Evolutionary conservation across 2,113 vertebrate species (phyloP).

Genomic region (Sinocyclocheilus anshuiensis): DNA sequence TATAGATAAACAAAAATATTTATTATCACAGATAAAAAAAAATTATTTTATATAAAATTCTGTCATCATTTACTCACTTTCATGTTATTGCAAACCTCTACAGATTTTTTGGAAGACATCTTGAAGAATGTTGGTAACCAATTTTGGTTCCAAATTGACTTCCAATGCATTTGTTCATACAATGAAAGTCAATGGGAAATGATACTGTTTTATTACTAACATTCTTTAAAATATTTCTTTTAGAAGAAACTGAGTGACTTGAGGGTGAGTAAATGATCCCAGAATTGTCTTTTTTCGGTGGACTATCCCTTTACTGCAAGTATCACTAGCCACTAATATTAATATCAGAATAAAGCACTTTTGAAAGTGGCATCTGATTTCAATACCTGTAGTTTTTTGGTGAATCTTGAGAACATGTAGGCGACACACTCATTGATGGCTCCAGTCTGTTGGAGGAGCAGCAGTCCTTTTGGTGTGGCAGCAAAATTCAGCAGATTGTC

Average conservation of each 20-base stretch:
- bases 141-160: neutral
- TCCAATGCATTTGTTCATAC: neutral
- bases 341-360: neutral
- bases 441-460: constrained; percentile 89
- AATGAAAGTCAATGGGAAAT: neutral
- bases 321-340: neutral
- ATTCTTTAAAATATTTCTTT: neutral
- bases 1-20: too few species aligned
- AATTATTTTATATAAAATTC: too few species aligned
- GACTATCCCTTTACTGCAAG: neutral
- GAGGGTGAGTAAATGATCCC: neutral
- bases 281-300: neutral
- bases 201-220: neutral
- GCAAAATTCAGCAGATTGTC: constrained; percentile 91
- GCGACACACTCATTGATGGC: constrained; percentile 84
- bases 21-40: too few species aligned
- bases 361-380: neutral
- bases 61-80: too few species aligned
- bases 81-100: neutral
- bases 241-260: neutral
- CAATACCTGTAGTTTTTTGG: constrained; percentile 88
- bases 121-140: too few species aligned
- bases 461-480: constrained; percentile 87
- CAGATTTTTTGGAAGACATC: neutral
- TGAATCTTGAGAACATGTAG: constrained; percentile 88